These are phyloP conservation scores for Himalopsyche phryganea DNA, from an alignment of 1,140 invertebrate species.

Conservation along the genomic window DNA sequence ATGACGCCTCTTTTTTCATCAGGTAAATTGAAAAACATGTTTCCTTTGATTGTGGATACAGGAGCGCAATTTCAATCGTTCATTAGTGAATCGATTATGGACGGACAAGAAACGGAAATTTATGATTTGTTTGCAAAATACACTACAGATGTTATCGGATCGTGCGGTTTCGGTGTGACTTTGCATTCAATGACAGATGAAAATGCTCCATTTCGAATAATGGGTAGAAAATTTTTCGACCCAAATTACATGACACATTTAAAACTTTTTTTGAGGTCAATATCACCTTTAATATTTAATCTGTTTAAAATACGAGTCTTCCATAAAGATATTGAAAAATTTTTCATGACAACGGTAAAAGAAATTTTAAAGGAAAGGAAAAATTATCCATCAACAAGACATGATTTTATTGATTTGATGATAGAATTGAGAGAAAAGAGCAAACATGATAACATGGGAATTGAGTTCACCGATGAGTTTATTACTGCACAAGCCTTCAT, in stretches of 20 bases:
- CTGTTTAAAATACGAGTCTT: conserved; percentile 11
- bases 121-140: conserved; percentile 41
- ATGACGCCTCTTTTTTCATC: conserved; percentile 53
- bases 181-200: conserved; percentile 41
- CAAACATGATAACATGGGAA: background rate
- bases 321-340: conserved; percentile 33
- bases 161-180: conserved; percentile 45
- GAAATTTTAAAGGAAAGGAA: conserved; percentile 32
- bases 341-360: conserved; percentile 22
- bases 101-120: conserved; percentile 19
- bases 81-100: conserved; percentile 16
- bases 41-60: conserved; percentile 43
- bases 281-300: conserved; percentile 12
- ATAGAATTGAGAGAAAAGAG: conserved; percentile 49
- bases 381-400: conserved; percentile 40
- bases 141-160: conserved; percentile 54
- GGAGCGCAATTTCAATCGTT: conserved; percentile 32
- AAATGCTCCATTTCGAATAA: conserved; percentile 40
- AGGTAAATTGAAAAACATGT: conserved; percentile 57
- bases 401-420: conserved; percentile 58
- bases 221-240: conserved; percentile 41
- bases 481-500: conserved; percentile 41
- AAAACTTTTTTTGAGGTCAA: conserved; percentile 1
- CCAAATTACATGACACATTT: background rate
- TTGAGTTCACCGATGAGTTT: conserved; percentile 26